Conservation (phyloP, 30 jellyfish, hydroid and myxozoan species). For the Aurelia coerulea region DNA sequence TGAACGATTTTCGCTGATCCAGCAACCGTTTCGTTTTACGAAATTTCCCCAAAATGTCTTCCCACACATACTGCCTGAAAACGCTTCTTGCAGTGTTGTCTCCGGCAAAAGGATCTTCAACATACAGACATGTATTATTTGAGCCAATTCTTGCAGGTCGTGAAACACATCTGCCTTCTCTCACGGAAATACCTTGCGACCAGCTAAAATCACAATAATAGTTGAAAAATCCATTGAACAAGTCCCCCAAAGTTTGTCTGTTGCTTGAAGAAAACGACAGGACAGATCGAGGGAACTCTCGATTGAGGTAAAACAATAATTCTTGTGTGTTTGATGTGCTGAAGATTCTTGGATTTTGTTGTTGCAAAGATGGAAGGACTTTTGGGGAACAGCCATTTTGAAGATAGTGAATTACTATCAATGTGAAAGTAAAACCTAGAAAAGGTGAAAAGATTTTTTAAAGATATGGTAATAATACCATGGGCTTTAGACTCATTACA, state of each 20-base stretch:
- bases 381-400: conserved; percentile 45
- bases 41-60: conserved; percentile 3
- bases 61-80: conserved; percentile 24
- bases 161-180: conserved; percentile 17
- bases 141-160: conserved; percentile 46
- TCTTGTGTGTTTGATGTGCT: background rate
- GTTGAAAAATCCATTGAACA: conserved; percentile 41
- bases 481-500: no score
- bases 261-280: conserved; percentile 26
- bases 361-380: conserved; percentile 55
- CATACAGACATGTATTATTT: conserved; percentile 54
- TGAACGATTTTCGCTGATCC: conserved; percentile 10
- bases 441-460: no score
- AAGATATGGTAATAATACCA: no score
- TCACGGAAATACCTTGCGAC: conserved; percentile 47
- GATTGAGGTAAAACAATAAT: background rate
- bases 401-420: conserved; percentile 58
- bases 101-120: conserved; percentile 41
- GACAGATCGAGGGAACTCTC: conserved; percentile 21
- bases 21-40: conserved; percentile 12
- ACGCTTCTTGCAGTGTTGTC: conserved; percentile 46
- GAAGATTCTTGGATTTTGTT: conserved; percentile 38
- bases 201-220: conserved; percentile 35
- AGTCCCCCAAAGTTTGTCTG: conserved; percentile 44
- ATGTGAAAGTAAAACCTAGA: conserved; percentile 35